Base-by-base conservation (phyloP, 92 coral and sea anemone genomes). In the Parazoanthus darwini region DNA sequence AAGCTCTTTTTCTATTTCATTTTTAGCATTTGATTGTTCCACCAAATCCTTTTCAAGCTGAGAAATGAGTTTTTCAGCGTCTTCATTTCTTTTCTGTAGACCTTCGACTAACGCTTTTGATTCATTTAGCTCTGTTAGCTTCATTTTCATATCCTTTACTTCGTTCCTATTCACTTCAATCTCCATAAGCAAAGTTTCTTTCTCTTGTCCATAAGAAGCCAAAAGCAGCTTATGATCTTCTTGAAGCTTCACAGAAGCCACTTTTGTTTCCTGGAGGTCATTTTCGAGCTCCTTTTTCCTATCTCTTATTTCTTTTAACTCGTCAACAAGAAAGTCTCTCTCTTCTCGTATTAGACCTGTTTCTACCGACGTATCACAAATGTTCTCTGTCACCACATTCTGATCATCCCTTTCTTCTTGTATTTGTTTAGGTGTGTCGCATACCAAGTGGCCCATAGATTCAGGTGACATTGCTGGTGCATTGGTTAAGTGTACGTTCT, bases 21-120 rank as follows among this genome's bases (percentile, higher is more conserved):
- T 89, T 82, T 93, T 95, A 79, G 87, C 91, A 36, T 91, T 93
- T 2, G 94, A 90, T 79, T 95, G 94, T 23, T 93, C 95, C 65
- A 92, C 65, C 78, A 95, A 39, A 39, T 96, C 96, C 11, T 93
- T 95, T 38, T 96, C 98, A 5, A 96, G 92, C 81, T 95, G 96
- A 4, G 87, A 84, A 35, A 96, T 88, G 43, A 94, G 91, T 58
- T 91, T 92, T 88, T 96, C 99, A 37, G 94, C 96, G 36, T 95
- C 94, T 77, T 36, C 74, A 18, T 90, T 93, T 59, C 85, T 93
- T 90, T 91, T 88, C 26, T 89, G 94, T 59, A 95, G 81, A n/a
- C 88, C 89, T 2, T 93, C 92, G 59, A 87, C 77, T 33, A 87
- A 81, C 22, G 85, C 51, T 39, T 90, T 91, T 33, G 90, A 65